Percentiles rank a stretch among this genome's conserved stretches.
phyloP scores from a whole-genome alignment of 2,888 invertebrate genomes.

The Mythimna impura region DNA sequence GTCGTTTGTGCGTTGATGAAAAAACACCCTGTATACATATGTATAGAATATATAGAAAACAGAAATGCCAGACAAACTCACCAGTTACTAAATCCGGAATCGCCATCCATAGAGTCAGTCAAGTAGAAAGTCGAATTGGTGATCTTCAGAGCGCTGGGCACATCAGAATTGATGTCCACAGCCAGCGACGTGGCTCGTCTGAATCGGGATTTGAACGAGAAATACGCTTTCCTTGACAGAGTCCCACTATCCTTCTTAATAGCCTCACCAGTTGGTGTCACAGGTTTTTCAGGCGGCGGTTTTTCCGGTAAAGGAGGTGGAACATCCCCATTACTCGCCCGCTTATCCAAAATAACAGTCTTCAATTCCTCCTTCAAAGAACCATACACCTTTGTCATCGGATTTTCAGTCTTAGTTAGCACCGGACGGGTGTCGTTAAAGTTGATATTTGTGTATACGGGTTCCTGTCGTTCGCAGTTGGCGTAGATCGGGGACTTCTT shows the following conservation, averaged over 20 bases:
- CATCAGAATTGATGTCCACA: slow-evolving; percentile 87
- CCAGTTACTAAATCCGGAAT: slow-evolving; percentile 91
- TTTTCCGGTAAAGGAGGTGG: slow-evolving; percentile 84
- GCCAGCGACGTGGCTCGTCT: slow-evolving; percentile 91
- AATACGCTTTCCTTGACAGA: slow-evolving; percentile 86
- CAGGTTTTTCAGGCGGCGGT: slow-evolving; percentile 79
- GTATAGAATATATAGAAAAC: not conserved
- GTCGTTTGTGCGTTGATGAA: too few relatives aligned
- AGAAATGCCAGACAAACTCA: slow-evolving; percentile 64
- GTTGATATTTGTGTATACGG: slow-evolving; percentile 81
- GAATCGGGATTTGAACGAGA: slow-evolving; percentile 92
- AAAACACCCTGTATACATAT: too few relatives aligned
- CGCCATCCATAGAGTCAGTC: slow-evolving; percentile 92
- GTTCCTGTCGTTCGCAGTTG: slow-evolving; percentile 80
- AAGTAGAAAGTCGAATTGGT: slow-evolving; percentile 94
- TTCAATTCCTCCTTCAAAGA: slow-evolving; percentile 84
- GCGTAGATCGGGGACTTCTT: slow-evolving; percentile 83
- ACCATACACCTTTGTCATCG: slow-evolving; percentile 73
- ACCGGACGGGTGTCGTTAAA: slow-evolving; percentile 76
- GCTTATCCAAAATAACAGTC: slow-evolving; percentile 82
- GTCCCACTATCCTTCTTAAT: slow-evolving; percentile 84
- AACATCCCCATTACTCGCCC: slow-evolving; percentile 78
- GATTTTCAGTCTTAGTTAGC: slow-evolving; percentile 82
- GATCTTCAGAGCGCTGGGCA: slow-evolving; percentile 88
- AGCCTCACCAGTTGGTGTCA: slow-evolving; percentile 80